These are phyloP conservation scores for Odobenus rosmarus DNA, from an alignment of 2,113 vertebrate genomes.

Conservation along the genomic window DNA sequence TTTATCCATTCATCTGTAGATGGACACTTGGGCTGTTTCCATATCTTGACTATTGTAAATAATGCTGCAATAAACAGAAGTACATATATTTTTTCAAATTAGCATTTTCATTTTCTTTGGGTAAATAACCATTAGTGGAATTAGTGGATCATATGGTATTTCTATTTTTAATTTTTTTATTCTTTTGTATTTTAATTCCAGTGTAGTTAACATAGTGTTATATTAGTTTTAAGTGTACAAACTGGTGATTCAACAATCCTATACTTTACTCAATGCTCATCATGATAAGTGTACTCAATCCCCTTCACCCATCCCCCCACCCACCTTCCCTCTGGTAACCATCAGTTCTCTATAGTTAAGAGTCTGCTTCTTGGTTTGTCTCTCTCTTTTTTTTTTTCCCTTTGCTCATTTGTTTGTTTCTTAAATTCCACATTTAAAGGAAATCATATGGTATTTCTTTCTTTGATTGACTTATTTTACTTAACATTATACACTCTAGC, in stretches of 20 bases:
- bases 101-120: background rate
- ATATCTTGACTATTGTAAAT: background rate
- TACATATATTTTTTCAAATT: background rate
- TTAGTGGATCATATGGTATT: background rate
- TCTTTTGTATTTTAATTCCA: background rate
- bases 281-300: background rate
- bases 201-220: background rate
- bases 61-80: background rate
- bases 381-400: background rate
- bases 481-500: background rate
- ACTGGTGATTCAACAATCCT: background rate
- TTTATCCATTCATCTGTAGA: background rate
- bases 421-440: background rate
- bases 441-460: background rate
- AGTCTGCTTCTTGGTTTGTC: background rate
- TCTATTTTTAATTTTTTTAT: background rate
- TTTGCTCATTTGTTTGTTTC: background rate
- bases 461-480: background rate
- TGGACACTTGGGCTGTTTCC: background rate
- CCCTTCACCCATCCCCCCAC: background rate
- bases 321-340: background rate
- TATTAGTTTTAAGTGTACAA: background rate
- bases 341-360: background rate
- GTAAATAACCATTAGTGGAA: background rate
- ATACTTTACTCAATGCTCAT: background rate